Conservation (phyloP, 2,113 vertebrate genomes). For the Bucco capensis region DNA sequence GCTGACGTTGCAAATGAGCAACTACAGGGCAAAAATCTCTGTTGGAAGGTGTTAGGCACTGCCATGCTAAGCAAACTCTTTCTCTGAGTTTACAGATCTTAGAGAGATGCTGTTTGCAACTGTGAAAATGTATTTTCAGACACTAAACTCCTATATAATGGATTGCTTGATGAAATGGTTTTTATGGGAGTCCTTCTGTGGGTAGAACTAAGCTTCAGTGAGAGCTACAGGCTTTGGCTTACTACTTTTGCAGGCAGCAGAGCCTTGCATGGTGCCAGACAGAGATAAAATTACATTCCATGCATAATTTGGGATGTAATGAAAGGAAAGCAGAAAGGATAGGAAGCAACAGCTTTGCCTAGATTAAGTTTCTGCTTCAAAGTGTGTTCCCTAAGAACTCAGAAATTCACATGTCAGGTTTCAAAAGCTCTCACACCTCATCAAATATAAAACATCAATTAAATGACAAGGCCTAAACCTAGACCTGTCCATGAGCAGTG, state of each 20-base stretch:
- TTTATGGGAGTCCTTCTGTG: background rate
- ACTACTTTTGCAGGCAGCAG: background rate
- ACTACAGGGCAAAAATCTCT: background rate
- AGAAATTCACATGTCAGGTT: background rate
- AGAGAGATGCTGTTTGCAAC: background rate
- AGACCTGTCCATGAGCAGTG: fast-evolving
- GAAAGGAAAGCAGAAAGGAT: background rate
- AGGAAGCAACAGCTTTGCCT: background rate
- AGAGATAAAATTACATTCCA: background rate
- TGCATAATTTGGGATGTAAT: background rate
- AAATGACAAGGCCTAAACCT: background rate
- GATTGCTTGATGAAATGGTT: background rate
- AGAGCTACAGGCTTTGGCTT: background rate
- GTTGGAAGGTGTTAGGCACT: background rate
- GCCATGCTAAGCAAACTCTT: background rate
- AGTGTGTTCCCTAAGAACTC: background rate
- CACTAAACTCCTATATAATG: background rate
- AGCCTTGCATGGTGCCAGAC: background rate
- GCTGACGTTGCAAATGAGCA: background rate
- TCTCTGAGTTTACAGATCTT: background rate
- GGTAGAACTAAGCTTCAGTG: background rate
- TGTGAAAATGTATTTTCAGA: background rate
- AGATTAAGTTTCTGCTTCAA: background rate
- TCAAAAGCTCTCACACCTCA: background rate
- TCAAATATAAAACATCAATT: background rate